Evolutionary conservation across 2,888 invertebrate species (phyloP).

Genomic region (Coelinius sp.): DNA sequence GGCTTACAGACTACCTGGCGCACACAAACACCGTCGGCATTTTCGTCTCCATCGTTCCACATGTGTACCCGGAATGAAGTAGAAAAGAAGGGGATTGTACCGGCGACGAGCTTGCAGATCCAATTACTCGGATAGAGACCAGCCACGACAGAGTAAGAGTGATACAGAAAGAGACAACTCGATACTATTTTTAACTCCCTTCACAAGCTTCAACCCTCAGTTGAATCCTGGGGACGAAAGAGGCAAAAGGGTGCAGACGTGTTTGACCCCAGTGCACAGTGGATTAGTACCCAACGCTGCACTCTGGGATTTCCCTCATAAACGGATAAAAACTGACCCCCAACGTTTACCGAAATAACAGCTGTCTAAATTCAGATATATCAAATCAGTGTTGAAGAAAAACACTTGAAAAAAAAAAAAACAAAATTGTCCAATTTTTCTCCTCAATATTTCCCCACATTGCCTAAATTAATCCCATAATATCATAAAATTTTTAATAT

Average conservation of each 20-base stretch:
- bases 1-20: constrained; percentile 42
- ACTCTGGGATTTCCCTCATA: constrained; percentile 16
- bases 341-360: constrained; percentile 6
- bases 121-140: constrained; percentile 51
- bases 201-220: constrained; percentile 24
- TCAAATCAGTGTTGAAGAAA: neutral
- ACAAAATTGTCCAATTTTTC: no score
- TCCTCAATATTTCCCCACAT: no score
- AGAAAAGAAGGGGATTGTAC: neutral
- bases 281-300: constrained; percentile 19
- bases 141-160: neutral
- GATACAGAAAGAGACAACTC: constrained; percentile 26
- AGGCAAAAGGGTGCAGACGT: constrained; percentile 21
- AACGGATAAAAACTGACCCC: constrained; percentile 27
- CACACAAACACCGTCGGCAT: constrained; percentile 27
- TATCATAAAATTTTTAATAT: no score
- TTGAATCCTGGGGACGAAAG: constrained; percentile 38
- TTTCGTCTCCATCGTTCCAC: constrained; percentile 35
- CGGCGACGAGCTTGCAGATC: constrained; percentile 46
- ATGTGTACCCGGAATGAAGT: neutral
- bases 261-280: constrained; percentile 7
- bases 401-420: no score
- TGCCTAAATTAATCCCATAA: no score
- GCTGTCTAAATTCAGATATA: constrained; percentile 3
- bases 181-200: constrained; percentile 49